These are phyloP conservation scores for Chrysemys picta DNA, from an alignment of 2,113 vertebrate genomes.

Conservation along the genomic window DNA sequence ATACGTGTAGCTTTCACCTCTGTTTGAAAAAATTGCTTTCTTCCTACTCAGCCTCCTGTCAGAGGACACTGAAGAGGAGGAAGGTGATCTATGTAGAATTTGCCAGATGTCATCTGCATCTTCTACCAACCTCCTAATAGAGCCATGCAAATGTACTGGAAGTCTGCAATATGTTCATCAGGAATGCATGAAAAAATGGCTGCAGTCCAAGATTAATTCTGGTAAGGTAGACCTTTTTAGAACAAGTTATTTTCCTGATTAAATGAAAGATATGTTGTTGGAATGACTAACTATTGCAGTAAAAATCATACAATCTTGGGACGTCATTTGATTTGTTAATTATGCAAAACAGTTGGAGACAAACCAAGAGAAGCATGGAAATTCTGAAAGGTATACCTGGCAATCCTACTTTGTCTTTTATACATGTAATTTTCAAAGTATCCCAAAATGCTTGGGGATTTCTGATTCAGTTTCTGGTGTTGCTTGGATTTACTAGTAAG, in stretches of 20 bases:
- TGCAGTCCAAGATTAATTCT: slow-evolving; percentile 95
- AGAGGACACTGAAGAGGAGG: slow-evolving; percentile 98
- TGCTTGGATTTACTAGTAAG: background rate
- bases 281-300: background rate
- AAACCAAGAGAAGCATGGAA: no score
- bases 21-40: background rate
- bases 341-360: background rate
- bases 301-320: background rate
- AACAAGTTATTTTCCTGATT: background rate
- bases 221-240: slow-evolving; percentile 79
- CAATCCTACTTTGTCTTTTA: background rate
- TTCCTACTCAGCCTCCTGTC: slow-evolving; percentile 85
- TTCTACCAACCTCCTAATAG: slow-evolving; percentile 91
- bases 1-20: background rate
- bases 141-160: slow-evolving; percentile 94
- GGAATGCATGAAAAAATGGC: slow-evolving; percentile 99
- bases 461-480: background rate
- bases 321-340: fast-evolving
- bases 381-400: background rate
- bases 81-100: slow-evolving; percentile 95
- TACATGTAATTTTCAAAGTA: background rate
- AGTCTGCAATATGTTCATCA: slow-evolving; percentile 97
- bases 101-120: slow-evolving; percentile 94
- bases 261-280: background rate
- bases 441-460: background rate